Evolutionary conservation across 2,797 vertebrate species (phyloP).

Genomic region (Microchirus variegatus): DNA sequence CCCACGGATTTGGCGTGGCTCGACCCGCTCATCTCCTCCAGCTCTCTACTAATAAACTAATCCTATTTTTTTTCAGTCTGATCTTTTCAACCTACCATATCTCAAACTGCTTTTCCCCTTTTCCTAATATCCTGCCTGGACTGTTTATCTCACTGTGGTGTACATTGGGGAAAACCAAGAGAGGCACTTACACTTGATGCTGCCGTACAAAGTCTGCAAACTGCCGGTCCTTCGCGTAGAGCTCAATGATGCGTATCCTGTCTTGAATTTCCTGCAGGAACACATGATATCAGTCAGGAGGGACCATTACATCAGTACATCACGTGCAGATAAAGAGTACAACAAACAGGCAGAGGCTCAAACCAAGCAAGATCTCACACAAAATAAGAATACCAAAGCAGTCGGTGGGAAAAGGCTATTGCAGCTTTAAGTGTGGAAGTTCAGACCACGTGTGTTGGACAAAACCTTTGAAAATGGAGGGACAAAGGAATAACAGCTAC

Average conservation of each 20-base stretch:
- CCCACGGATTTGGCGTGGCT: constrained; percentile 30
- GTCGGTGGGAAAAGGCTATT: neutral
- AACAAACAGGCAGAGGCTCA: constrained; percentile 15
- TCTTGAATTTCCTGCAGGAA: constrained; percentile 94
- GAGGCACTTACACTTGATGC: constrained; percentile 89
- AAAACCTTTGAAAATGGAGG: no score
- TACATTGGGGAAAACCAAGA: constrained; percentile 20
- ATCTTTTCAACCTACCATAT: constrained; percentile 32
- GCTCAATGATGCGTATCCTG: constrained; percentile 94
- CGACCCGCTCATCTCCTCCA: constrained; percentile 19
- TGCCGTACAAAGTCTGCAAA: constrained; percentile 94
- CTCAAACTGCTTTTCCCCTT: constrained; percentile 38
- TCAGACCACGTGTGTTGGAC: no score
- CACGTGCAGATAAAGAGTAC: constrained; percentile 38
- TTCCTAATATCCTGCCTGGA: constrained; percentile 21
- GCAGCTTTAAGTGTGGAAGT: neutral
- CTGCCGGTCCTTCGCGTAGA: constrained; percentile 93
- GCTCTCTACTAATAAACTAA: constrained; percentile 12
- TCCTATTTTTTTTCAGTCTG: constrained; percentile 9
- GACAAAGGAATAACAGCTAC: no score
- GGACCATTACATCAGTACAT: constrained; percentile 43
- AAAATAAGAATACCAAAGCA: neutral
- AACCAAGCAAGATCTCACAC: constrained; percentile 25
- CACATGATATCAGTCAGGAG: constrained; percentile 38
- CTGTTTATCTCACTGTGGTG: constrained; percentile 37